Evolutionary conservation across 2,888 invertebrate genomes (phyloP).

Genomic region (Pseudanteris insignis): DNA sequence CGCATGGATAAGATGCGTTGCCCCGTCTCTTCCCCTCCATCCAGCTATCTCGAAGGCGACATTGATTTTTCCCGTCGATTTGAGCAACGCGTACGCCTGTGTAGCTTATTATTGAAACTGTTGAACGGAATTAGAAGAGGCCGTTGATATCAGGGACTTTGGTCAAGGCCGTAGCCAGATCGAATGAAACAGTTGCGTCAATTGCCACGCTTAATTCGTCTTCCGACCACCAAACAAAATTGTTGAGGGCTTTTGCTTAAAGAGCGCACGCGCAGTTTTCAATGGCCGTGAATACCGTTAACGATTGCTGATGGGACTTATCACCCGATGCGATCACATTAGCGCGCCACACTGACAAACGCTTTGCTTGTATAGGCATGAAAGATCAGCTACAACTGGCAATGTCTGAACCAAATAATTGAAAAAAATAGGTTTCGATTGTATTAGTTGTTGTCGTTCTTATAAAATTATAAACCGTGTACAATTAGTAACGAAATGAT

Average conservation of each 20-base stretch:
- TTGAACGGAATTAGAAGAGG: slow-evolving; percentile 12
- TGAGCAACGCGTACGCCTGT: slow-evolving; percentile 5
- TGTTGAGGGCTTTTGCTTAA: slow-evolving; percentile 32
- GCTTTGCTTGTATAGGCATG: too few relatives aligned
- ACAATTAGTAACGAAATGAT: too few relatives aligned
- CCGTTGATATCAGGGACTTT: slow-evolving; percentile 4
- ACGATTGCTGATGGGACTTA: slow-evolving; percentile 62
- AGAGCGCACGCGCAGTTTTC: slow-evolving; percentile 28
- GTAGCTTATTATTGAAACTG: slow-evolving; percentile 6
- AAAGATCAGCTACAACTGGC: too few relatives aligned
- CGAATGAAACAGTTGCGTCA: slow-evolving; percentile 6
- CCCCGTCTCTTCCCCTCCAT: slow-evolving; percentile 15
- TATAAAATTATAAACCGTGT: too few relatives aligned
- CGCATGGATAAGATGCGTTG: slow-evolving; percentile 59
- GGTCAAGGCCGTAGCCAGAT: slow-evolving; percentile 10
- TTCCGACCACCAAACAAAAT: slow-evolving; percentile 14
- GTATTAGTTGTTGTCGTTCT: too few relatives aligned
- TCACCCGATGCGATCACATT: slow-evolving; percentile 62
- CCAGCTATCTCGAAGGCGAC: too few relatives aligned
- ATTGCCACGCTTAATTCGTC: slow-evolving; percentile 11
- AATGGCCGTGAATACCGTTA: slow-evolving; percentile 57
- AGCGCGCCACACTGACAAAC: slow-evolving; percentile 60
- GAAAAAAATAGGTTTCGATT: too few relatives aligned
- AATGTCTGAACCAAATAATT: too few relatives aligned
- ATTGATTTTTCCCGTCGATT: slow-evolving; percentile 19